Base-by-base conservation (phyloP, 2,888 invertebrate genomes). In the Diarsia dahlii region DNA sequence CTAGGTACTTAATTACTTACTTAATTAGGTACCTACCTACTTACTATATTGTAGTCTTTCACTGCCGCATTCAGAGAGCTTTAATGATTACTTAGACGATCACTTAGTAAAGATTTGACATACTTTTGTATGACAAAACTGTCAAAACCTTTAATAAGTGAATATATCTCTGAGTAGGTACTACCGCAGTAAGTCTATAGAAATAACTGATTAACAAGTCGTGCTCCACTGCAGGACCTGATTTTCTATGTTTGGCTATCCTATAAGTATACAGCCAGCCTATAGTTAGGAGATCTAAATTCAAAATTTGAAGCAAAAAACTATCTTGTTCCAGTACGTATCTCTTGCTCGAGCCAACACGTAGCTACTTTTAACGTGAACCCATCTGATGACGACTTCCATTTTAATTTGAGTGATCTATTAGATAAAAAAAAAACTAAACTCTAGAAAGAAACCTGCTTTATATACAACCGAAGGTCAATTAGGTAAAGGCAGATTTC, bases 391-490 rank as follows among this genome's bases (percentile, higher is more conserved):
- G 18, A 9, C 10, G 28, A 34, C 13, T 50, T 50, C 23, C 13
- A 71, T 50, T 23, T 39, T n/a, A 34, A 18, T n/a, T 48, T 39
- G n/a, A 34, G 20, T 9, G 48, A n/a, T n/a, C n/a, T n/a, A n/a
- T 18, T 34, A 10, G 1, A n/a, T 4, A 18, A 68, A 39, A 20
- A n/a, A 52, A 1, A 68, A 48, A 48, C 8, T 15, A 28, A 48
- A 48, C 46, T 50, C 2, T 64, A 48, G 15, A 12, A 74, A 54
- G 60, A 13, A 50, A 50, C 39, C 39, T 15, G n/a, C 34, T 46
- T n/a, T 50, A n/a, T 2, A 9, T 50, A 28, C 45, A 45, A 45
- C 45, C n/a, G 15, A 79, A 80, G 34, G 28, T 34, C 10, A 46
- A 70, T 45, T 23, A 28, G 28, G 28, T 28, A n/a, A 39, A 58